phyloP scores from a whole-genome alignment of 2,888 invertebrate genomes.

The Hypena proboscidalis region DNA sequence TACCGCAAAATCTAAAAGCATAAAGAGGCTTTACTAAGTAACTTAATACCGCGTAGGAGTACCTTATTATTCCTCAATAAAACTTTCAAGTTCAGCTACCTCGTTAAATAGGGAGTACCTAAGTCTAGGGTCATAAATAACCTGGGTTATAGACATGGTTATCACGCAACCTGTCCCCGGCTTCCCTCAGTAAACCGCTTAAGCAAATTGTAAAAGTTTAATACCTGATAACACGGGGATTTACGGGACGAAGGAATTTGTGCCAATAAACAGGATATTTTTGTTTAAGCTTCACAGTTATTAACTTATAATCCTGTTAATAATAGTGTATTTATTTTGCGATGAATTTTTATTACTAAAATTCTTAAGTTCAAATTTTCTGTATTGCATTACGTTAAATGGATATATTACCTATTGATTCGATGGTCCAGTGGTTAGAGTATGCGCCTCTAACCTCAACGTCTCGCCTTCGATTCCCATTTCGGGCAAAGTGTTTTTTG shows the following conservation, averaged over 20 bases:
- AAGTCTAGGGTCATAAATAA: slow-evolving; percentile 44
- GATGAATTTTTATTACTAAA: too few species aligned
- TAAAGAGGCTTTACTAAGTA: neutral
- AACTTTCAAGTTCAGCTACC: slow-evolving; percentile 33
- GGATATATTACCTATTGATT: too few species aligned
- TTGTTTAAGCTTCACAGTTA: too few species aligned
- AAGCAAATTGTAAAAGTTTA: slow-evolving; percentile 40
- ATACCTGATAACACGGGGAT: slow-evolving; percentile 27
- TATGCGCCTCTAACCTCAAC: too few species aligned
- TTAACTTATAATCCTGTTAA: neutral
- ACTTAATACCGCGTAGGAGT: slow-evolving; percentile 22
- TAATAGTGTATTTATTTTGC: too few species aligned
- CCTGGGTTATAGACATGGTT: slow-evolving; percentile 37
- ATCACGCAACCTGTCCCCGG: slow-evolving; percentile 39
- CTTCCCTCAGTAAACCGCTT: slow-evolving; percentile 38
- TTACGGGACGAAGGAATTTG: slow-evolving; percentile 15
- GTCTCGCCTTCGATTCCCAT: too few species aligned
- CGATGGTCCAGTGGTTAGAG: too few species aligned
- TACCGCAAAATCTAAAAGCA: too few species aligned
- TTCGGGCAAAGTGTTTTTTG: too few species aligned
- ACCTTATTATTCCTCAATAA: slow-evolving; percentile 27
- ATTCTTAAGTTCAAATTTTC: too few species aligned
- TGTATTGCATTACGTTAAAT: too few species aligned
- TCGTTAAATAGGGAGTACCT: slow-evolving; percentile 23
- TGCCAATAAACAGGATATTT: slow-evolving; percentile 16